Base-by-base conservation (phyloP, 2,113 vertebrate species). In the Catharus bicknelli region DNA sequence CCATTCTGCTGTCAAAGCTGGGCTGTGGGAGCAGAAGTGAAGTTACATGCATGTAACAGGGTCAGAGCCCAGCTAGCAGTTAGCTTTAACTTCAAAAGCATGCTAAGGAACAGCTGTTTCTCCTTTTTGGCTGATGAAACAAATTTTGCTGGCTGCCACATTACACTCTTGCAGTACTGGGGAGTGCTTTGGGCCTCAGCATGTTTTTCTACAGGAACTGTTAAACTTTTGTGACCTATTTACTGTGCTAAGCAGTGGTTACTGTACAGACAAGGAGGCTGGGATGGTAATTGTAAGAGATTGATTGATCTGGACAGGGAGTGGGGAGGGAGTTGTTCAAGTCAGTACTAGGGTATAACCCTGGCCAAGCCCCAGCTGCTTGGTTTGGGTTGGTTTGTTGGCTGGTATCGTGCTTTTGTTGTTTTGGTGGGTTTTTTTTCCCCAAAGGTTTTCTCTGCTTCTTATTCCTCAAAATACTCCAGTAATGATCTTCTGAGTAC, bases 31-130 rank as follows among this genome's bases (percentile, higher is more conserved):
- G 55, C 34, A 83, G 20, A 62, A 70, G 9, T 7, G 3, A 88
- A 23, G 16, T 26, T 36, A 0, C 5, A 11, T 2, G 36, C 15
- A 4, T 32, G 11, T 19, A 68, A 42, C 5, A 36, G 4, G 15
- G 38, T 25, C 22, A 69, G 51, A 50, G 29, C 16, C 19, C 23
- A 86, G 59, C 13, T 6, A 58, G 70, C 9, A n/a, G 32, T 26
- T 58, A 27, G 26, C 17, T 76, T 55, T 59, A 66, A 29, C 23
- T 62, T 80, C 42, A 25, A 5, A 59, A 68, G 3, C 6, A 4
- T 10, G 6, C 58, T 42, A 30, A 43, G 12, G 27, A 67, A 43
- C 3, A 12, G 16, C 6, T 12, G 3, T 42, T 75, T 54, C 30
- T 75, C 13, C 11, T 70, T n/a, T 80, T 36, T 67, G 27, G 66